These are phyloP conservation scores for Apostichopus californicus DNA, from an alignment of 35 echinoderm and acorn worm species.

Conservation along the genomic window DNA sequence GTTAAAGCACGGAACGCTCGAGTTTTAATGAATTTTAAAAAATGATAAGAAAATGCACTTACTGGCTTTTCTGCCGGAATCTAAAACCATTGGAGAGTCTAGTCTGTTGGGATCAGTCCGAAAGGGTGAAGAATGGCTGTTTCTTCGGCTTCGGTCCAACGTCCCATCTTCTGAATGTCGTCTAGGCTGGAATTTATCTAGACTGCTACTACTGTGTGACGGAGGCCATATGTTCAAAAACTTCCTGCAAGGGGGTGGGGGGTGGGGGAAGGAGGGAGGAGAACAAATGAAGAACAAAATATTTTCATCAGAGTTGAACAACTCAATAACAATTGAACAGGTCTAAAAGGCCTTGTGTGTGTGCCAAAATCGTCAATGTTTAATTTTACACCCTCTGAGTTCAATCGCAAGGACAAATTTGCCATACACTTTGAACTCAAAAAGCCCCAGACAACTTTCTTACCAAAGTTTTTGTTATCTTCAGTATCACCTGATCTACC, in stretches of 20 bases:
- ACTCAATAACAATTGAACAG: too few relatives aligned
- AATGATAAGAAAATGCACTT: background rate
- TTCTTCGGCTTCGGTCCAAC: slow-evolving; percentile 26
- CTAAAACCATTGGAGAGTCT: background rate
- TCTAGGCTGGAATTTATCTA: slow-evolving; percentile 38
- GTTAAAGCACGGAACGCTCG: too few relatives aligned
- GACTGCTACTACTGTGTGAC: slow-evolving; percentile 29
- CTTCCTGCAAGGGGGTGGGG: background rate
- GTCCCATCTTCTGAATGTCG: slow-evolving; percentile 55
- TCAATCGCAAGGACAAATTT: too few relatives aligned
- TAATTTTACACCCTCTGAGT: too few relatives aligned
- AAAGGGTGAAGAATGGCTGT: slow-evolving; percentile 44
- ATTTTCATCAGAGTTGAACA: background rate
- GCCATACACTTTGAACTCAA: too few relatives aligned
- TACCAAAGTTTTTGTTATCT: too few relatives aligned
- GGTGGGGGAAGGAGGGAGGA: background rate
- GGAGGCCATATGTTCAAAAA: slow-evolving; percentile 42
- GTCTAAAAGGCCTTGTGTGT: too few relatives aligned
- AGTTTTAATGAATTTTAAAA: too few relatives aligned
- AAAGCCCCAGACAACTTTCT: too few relatives aligned
- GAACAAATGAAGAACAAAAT: background rate
- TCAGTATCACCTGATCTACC: too few relatives aligned
- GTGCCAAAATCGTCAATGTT: too few relatives aligned
- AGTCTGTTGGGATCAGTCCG: slow-evolving; percentile 19
- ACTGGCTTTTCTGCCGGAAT: slow-evolving; percentile 5